These are phyloP conservation scores for Ladona fulva DNA, from an alignment of 1,140 invertebrate species.

Conservation along the genomic window DNA sequence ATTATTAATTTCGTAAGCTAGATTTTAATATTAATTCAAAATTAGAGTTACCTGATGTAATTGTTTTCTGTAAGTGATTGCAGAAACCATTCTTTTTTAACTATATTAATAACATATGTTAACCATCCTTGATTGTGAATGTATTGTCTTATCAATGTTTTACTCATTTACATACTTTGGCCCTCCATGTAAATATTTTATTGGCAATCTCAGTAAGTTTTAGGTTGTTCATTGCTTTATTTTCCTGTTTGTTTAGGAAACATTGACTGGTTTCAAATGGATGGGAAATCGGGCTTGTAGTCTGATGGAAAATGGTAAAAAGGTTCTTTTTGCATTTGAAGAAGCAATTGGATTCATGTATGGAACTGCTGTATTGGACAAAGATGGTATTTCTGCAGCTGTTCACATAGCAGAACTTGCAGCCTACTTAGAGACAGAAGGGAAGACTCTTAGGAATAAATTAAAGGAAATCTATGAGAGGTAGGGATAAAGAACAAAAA, in stretches of 20 bases:
- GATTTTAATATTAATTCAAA: too few relatives aligned
- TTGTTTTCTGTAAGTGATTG: too few relatives aligned
- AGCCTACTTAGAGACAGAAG: constrained; percentile 57
- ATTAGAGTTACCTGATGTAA: too few relatives aligned
- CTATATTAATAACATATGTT: too few relatives aligned
- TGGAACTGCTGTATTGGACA: constrained; percentile 76
- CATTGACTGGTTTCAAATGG: constrained; percentile 99
- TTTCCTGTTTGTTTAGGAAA: constrained; percentile 61
- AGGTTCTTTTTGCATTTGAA: constrained; percentile 90
- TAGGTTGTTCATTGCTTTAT: constrained; percentile 15
- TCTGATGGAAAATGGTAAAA: constrained; percentile 56
- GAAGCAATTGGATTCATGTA: constrained; percentile 95
- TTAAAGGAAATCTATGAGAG: constrained; percentile 64
- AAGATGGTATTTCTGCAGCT: constrained; percentile 89
- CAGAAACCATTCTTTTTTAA: too few relatives aligned
- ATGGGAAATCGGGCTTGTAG: constrained; percentile 87
- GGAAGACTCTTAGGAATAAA: constrained; percentile 60
- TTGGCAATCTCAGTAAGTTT: constrained; percentile 1
- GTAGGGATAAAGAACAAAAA: too few relatives aligned
- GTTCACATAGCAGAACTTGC: constrained; percentile 69
- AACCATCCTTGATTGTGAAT: too few relatives aligned
- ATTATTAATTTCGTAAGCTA: too few relatives aligned
- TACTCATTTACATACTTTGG: too few relatives aligned
- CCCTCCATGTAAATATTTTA: too few relatives aligned
- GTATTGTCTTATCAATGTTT: too few relatives aligned